Evolutionary conservation across 2,113 vertebrate genomes (phyloP).

Genomic region (Probosciger aterrimus): DNA sequence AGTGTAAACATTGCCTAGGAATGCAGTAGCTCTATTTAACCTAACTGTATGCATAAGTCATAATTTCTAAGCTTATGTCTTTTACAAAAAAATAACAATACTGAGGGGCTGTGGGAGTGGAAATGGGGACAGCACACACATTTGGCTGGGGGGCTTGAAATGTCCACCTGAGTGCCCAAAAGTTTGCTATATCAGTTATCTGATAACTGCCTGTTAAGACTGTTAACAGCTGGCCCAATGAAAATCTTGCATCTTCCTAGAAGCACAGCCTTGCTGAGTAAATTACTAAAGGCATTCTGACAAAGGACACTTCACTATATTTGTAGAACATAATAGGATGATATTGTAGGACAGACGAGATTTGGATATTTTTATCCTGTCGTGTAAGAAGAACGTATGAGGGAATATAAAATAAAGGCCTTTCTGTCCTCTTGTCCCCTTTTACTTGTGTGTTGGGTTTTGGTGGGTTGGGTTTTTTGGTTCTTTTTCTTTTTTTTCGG

Average conservation of each 20-base stretch:
- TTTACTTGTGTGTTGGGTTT: background rate
- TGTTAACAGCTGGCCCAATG: background rate
- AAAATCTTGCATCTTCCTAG: background rate
- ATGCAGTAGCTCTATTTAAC: background rate
- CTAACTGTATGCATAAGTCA: background rate
- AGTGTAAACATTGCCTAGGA: background rate
- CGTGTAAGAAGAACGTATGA: background rate
- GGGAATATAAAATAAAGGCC: background rate
- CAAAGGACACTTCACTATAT: background rate
- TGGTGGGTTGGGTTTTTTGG: background rate
- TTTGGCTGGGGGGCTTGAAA: fast-evolving
- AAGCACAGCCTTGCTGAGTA: background rate
- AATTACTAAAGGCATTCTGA: background rate
- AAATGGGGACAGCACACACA: background rate
- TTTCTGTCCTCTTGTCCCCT: background rate
- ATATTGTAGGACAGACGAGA: background rate
- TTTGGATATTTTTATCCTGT: background rate
- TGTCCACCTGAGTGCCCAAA: background rate
- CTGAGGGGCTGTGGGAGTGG: fast-evolving
- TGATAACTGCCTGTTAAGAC: background rate
- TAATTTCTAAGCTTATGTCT: background rate
- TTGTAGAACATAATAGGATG: background rate
- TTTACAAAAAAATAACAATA: background rate
- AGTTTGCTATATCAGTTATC: background rate
- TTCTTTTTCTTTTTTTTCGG: background rate